Percentiles rank a stretch among this genome's conserved stretches.
These are phyloP conservation scores for Picus viridis DNA, from an alignment of 2,797 vertebrate genomes.

Conservation along the genomic window DNA sequence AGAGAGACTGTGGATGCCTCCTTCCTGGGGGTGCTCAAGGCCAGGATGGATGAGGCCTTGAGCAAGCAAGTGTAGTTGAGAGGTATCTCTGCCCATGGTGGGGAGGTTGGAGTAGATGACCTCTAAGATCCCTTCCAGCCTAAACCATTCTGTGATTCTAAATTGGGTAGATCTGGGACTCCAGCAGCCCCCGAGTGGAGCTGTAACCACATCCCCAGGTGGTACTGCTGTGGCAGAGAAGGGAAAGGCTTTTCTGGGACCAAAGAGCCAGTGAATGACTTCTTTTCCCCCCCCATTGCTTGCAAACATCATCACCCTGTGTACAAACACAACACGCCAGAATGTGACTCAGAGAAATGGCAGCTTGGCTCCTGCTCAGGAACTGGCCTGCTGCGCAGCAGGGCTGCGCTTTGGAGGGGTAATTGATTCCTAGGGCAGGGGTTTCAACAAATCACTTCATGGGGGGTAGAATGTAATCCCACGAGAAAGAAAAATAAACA, in stretches of 20 bases:
- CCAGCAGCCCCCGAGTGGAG: rapidly evolving
- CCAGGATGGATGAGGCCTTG: too few relatives aligned
- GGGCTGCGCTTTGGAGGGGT: not conserved
- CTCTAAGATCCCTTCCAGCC: too few relatives aligned
- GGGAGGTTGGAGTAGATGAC: too few relatives aligned
- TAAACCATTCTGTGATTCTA: too few relatives aligned
- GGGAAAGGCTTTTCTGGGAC: not conserved
- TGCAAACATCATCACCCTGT: slow-evolving; percentile 18
- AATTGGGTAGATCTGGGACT: too few relatives aligned
- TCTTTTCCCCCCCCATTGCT: not conserved
- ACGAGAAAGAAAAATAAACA: not conserved
- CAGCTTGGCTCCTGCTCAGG: not conserved
- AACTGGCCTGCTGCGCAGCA: not conserved
- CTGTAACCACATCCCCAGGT: rapidly evolving
- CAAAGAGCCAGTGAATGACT: rapidly evolving
- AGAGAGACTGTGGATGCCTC: too few relatives aligned
- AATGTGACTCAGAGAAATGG: slow-evolving; percentile 37
- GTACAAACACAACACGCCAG: slow-evolving; percentile 40
- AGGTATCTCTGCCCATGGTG: too few relatives aligned
- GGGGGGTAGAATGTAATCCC: not conserved
- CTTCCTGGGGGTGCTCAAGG: too few relatives aligned
- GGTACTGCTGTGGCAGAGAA: not conserved
- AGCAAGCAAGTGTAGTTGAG: too few relatives aligned
- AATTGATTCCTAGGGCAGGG: not conserved
- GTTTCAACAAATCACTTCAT: not conserved